Evolutionary conservation across 2,113 vertebrate species (phyloP), one percentile per base, ranked within the genome.

Genomic region (Pionites leucogaster): DNA sequence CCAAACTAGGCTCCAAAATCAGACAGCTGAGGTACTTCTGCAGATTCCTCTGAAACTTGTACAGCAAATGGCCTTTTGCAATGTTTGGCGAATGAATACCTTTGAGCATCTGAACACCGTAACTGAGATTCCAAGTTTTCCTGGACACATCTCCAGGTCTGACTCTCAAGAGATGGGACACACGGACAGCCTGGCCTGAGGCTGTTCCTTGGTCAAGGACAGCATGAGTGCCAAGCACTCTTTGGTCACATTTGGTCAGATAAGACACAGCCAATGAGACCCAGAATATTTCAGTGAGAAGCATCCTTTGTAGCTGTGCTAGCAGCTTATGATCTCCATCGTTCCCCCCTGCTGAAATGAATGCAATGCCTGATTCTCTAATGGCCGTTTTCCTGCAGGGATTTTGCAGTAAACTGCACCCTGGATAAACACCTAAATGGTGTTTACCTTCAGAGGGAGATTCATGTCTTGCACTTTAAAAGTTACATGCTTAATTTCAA

Each of bases 211-310:
- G 4, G n/a, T 8, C 52, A 11, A n/a, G 71, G 72, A 20, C 33
- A 42, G 37, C 4, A 9, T 2, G n/a, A n/a, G 17, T 68, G 25
- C 49, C 42, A 60, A 81, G 53, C 29, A 17, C 47, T 39, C 33
- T 27, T 52, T 50, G 70, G 18, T 35, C 49, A 31, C 9, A 4
- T 28, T 39, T 33, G 55, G n/a, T 29, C 65, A 33, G 27, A 6
- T 13, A 41, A 71, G 44, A 71, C 46, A 15, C 41, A 70, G 22
- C 18, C 68, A 46, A n/a, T 17, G 72, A 53, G 28, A 53, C 13
- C 19, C 33, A 33, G 37, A 72, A 42, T 0, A 0, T 1, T 44
- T 57, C 64, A 49, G 11, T 4, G 4, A 68, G 53, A 57, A 74
- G 24, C 19, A 44, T 28, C n/a, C 60, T 55, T 42, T 19, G 59